Conservation (phyloP, 2,113 vertebrate genomes). For the Lamprotornis superbus region DNA sequence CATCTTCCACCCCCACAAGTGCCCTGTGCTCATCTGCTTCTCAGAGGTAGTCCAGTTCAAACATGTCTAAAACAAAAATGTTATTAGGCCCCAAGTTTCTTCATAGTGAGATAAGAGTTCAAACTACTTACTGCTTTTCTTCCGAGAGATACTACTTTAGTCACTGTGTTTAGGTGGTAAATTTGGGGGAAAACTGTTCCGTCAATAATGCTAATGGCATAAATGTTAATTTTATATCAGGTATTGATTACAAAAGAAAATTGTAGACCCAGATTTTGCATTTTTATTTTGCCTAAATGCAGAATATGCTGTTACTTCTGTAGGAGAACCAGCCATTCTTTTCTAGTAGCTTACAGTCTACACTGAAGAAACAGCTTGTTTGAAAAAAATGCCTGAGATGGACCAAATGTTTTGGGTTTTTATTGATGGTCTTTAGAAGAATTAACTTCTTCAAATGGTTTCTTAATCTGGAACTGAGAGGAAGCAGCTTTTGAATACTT, state of each 20-base stretch:
- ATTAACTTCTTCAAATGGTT: background rate
- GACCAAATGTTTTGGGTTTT: background rate
- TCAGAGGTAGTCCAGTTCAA: background rate
- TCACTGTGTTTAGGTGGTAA: background rate
- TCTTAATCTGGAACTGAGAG: background rate
- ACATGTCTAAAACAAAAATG: background rate
- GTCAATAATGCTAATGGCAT: background rate
- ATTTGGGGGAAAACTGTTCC: background rate
- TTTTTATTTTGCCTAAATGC: background rate
- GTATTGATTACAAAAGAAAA: background rate
- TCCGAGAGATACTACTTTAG: background rate
- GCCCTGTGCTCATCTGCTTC: background rate
- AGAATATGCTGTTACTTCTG: background rate
- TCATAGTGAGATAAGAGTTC: background rate
- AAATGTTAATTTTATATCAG: background rate
- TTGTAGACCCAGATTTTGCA: background rate
- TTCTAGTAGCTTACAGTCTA: background rate
- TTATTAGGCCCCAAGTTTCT: background rate
- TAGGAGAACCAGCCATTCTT: background rate
- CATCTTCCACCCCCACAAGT: rapidly evolving
- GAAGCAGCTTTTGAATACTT: background rate
- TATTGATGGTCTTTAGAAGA: background rate
- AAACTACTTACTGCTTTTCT: background rate
- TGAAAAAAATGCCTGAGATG: background rate
- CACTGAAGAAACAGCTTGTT: background rate